Base-by-base conservation (phyloP, 1,140 invertebrate genomes). In the Ostrea edulis region DNA sequence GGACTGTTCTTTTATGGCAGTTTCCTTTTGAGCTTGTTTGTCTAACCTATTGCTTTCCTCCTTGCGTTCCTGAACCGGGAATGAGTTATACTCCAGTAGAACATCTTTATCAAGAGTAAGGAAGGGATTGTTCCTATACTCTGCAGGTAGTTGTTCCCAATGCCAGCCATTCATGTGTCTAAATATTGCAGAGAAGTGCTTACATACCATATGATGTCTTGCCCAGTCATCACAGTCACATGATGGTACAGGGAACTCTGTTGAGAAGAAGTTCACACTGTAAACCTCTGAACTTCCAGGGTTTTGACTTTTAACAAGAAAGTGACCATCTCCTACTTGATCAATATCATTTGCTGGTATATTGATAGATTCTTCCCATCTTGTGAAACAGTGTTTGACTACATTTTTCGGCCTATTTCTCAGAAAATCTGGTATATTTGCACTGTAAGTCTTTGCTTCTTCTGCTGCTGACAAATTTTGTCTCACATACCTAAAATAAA, bases 301-400 rank as follows among this genome's bases (percentile, higher is more conserved):
- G 14, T 22, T 62, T 82, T 86, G 86, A 81, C 87, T 88, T 85
- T 88, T 88, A 2, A 88, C 87, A 54, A 88, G 52, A 81, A 88
- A 88, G 8, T 58, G 8, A 1, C 65, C 68, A 71, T 53, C 58
- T 55, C 35, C 82, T 53, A 84, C 20, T 20, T 84, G 44, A 77
- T 88, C 62, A n/a, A 88, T 54, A 12, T 81, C 82, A 54, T 83
- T 14, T 58, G 22, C 4, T n/a, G 62, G 44, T n/a, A 88, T 85
- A 54, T 85, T 88, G 54, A 12, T 53, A 44, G 83, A 68, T 25
- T 88, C 87, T 44, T 85, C 52, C 87, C 68, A 88, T 85, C 62
- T 84, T 58, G 9, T 84, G 25, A 55, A 85, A 35, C 87, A 88
- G 53, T 88, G 87, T 17, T 88, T 35, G 0, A 88, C 65, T 4